These are phyloP conservation scores for Brienomyrus brachyistius DNA, from an alignment of 2,113 vertebrate species.

Conservation along the genomic window DNA sequence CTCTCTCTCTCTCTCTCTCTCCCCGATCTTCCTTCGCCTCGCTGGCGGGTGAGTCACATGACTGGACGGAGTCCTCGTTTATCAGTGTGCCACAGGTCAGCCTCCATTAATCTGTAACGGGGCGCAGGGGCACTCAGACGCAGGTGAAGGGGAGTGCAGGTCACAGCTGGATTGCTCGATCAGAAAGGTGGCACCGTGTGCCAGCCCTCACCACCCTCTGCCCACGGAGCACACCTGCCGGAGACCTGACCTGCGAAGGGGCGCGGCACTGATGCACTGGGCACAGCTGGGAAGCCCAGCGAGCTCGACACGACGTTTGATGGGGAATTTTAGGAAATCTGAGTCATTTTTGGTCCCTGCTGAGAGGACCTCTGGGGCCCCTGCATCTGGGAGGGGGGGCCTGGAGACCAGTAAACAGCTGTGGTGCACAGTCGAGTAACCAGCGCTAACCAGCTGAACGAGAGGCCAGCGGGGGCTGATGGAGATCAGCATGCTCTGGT, in stretches of 20 bases:
- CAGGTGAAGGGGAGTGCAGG: neutral
- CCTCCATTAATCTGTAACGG: conserved; percentile 14
- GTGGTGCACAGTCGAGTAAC: neutral
- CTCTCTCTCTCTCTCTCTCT: neutral
- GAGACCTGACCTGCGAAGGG: neutral
- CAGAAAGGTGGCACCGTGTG: neutral
- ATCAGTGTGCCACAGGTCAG: neutral
- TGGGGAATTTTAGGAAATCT: neutral
- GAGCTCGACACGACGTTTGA: neutral
- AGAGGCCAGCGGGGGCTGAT: neutral
- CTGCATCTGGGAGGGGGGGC: neutral
- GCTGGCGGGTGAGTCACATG: neutral
- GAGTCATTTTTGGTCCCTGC: neutral
- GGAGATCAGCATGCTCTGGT: neutral
- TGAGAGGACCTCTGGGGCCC: neutral
- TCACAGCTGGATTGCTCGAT: neutral
- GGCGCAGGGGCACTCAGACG: neutral
- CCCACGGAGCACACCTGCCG: neutral
- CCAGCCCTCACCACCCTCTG: neutral
- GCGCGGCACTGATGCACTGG: neutral
- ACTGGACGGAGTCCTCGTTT: neutral
- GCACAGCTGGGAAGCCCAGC: neutral
- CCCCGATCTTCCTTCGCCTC: neutral
- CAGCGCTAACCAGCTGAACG: neutral
- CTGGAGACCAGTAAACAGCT: neutral